A percentile compares a stretch with the other conserved stretches of the same genome.
These are phyloP conservation scores for Trogon melanurus DNA, from an alignment of 2,113 vertebrate genomes.

Conservation along the genomic window DNA sequence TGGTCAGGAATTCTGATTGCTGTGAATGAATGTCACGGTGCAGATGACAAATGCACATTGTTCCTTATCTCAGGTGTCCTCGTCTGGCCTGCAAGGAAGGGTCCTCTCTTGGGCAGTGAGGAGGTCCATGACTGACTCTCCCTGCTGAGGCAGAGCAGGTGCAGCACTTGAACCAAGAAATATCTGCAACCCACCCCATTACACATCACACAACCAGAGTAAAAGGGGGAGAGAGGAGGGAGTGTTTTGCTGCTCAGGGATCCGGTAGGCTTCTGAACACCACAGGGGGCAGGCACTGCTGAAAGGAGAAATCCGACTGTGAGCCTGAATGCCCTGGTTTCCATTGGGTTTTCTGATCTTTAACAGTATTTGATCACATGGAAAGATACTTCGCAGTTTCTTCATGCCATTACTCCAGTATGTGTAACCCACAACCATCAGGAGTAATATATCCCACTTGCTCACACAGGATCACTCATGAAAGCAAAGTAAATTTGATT, in stretches of 20 bases:
- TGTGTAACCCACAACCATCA: not conserved
- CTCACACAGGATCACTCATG: not conserved
- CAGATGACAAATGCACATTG: not conserved
- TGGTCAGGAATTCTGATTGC: not conserved
- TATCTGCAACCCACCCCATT: not conserved
- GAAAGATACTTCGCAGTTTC: slow-evolving; percentile 1
- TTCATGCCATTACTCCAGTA: not conserved
- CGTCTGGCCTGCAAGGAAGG: not conserved
- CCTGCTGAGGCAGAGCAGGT: too few relatives aligned
- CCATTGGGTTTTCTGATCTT: not conserved
- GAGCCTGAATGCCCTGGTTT: not conserved
- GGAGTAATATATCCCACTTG: not conserved
- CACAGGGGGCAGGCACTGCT: not conserved
- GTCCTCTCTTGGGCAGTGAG: not conserved
- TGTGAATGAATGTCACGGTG: not conserved
- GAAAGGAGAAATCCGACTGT: not conserved
- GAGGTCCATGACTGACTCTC: fast-evolving
- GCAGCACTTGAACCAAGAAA: not conserved
- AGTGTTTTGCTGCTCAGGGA: not conserved
- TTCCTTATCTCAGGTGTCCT: not conserved
- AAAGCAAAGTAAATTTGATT: slow-evolving; percentile 15
- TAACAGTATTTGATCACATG: not conserved
- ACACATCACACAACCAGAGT: not conserved
- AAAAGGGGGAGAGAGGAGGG: not conserved
- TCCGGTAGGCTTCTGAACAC: not conserved